These are phyloP conservation scores for Drosophila kohkoa DNA, from an alignment of 1,140 invertebrate species.

Conservation along the genomic window DNA sequence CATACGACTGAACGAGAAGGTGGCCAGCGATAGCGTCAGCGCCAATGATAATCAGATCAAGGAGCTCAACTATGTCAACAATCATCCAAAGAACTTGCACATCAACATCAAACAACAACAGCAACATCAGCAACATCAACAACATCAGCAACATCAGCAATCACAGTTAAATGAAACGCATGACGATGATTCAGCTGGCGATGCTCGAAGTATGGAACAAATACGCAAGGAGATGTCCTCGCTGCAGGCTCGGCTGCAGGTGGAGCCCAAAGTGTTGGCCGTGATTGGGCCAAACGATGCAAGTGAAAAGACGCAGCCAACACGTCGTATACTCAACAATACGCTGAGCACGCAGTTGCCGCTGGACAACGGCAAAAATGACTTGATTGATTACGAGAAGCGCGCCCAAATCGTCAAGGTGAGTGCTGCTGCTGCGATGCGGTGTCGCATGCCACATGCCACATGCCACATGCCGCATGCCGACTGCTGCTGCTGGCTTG, in stretches of 20 bases:
- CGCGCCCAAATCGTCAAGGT: constrained; percentile 75
- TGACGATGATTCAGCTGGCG: constrained; percentile 36
- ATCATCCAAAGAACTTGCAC: constrained; percentile 71
- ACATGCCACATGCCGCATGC: neutral
- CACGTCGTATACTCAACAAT: neutral
- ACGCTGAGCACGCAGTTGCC: constrained; percentile 35
- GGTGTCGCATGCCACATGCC: neutral
- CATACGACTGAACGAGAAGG: constrained; percentile 81
- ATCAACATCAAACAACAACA: constrained; percentile 8
- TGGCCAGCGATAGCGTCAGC: constrained; percentile 81
- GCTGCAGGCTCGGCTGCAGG: neutral
- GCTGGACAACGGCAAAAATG: constrained; percentile 30
- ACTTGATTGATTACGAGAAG: constrained; percentile 79
- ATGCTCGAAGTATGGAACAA: constrained; percentile 45
- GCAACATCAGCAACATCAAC: constrained; percentile 31
- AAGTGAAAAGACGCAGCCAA: neutral
- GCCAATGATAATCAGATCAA: constrained; percentile 78
- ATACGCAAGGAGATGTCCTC: constrained; percentile 63
- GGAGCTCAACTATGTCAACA: constrained; percentile 76
- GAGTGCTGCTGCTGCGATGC: constrained; percentile 41
- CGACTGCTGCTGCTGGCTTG: neutral
- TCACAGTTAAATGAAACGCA: too few relatives aligned
- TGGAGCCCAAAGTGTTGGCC: constrained; percentile 49
- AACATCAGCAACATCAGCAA: constrained; percentile 31
- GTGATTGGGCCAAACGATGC: constrained; percentile 27